Conservation (phyloP, 2,888 invertebrate genomes). For the Pammene fasciana region DNA sequence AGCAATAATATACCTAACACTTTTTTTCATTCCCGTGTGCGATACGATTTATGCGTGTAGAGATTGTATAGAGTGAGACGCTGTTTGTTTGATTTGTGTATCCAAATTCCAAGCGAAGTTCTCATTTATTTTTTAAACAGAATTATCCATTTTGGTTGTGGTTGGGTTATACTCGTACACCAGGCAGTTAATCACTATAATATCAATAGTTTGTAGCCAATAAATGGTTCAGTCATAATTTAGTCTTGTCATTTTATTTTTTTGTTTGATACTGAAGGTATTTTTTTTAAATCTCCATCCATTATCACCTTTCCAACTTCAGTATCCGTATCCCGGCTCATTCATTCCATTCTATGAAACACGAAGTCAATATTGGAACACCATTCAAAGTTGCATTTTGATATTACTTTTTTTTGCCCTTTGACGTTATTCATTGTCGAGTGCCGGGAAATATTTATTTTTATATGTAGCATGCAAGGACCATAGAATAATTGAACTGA, state of each 20-base stretch:
- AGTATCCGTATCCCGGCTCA: constrained; percentile 17
- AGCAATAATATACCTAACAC: no score
- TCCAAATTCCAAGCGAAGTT: no score
- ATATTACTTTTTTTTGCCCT: constrained; percentile 20
- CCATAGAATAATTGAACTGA: no score
- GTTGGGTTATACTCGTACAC: no score
- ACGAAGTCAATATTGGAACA: constrained; percentile 24
- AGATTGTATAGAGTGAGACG: not conserved
- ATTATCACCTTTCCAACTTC: constrained; percentile 9
- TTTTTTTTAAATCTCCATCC: not conserved
- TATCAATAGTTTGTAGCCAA: no score
- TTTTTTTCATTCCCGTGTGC: no score
- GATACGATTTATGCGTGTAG: no score
- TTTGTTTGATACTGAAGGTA: not conserved
- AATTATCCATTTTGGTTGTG: no score
- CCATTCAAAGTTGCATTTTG: constrained; percentile 25
- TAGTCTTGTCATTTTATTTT: not conserved
- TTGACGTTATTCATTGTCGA: constrained; percentile 16
- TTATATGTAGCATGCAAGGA: not conserved
- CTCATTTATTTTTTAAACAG: no score
- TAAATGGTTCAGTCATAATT: no score
- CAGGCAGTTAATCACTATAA: no score
- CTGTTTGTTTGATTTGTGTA: no score
- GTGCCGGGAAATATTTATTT: not conserved
- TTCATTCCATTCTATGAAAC: constrained; percentile 9